These are phyloP conservation scores for Choreutis nemorana DNA, from an alignment of 2,888 invertebrate species.

Conservation along the genomic window DNA sequence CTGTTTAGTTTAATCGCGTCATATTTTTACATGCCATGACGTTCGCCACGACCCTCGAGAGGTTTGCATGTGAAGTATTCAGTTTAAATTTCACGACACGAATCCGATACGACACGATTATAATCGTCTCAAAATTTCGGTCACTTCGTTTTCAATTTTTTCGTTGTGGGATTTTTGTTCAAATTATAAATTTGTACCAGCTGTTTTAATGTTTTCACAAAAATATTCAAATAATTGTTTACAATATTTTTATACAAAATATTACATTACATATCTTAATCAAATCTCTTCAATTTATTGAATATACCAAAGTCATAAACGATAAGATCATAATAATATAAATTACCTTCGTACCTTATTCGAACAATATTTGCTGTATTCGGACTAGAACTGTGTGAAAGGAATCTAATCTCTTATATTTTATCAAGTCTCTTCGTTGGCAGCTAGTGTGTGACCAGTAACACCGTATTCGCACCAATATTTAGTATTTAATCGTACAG, in stretches of 20 bases:
- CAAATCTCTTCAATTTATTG: too few species aligned
- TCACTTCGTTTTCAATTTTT: background rate
- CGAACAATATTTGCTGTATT: too few species aligned
- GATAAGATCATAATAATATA: too few species aligned
- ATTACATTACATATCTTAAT: too few species aligned
- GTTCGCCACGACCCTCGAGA: constrained; percentile 20
- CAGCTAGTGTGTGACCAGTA: too few species aligned
- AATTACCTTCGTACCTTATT: too few species aligned
- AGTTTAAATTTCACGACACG: constrained; percentile 15
- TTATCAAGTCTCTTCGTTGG: too few species aligned
- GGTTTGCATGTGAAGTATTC: constrained; percentile 15
- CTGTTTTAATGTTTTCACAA: background rate
- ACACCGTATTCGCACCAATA: constrained; percentile 5
- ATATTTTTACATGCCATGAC: constrained; percentile 31
- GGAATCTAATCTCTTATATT: too few species aligned
- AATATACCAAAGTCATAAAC: too few species aligned
- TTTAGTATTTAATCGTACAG: constrained; percentile 8
- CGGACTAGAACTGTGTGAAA: too few species aligned
- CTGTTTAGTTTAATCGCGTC: constrained; percentile 28
- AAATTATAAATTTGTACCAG: background rate
- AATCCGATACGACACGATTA: constrained; percentile 5
- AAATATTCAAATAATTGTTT: too few species aligned
- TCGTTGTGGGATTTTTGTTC: background rate
- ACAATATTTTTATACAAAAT: too few species aligned
- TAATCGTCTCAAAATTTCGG: background rate